Conservation (phyloP, 2,888 invertebrate genomes). For the Mesorhabditis spiculigera region DNA sequence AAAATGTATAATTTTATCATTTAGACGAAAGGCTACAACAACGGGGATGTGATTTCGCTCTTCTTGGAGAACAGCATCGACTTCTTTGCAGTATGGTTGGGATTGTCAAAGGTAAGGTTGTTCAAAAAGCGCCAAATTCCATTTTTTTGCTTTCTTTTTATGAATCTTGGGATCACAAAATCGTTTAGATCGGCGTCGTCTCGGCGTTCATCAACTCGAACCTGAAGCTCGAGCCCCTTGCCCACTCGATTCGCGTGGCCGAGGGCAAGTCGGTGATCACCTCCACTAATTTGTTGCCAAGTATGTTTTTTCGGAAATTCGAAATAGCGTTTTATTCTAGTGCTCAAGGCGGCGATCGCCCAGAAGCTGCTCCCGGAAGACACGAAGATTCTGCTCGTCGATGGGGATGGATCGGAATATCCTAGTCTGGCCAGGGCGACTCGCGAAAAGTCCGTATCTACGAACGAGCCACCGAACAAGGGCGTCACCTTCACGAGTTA, state of each 20-base stretch:
- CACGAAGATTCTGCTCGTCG: conserved; percentile 18
- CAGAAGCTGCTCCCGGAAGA: conserved; percentile 31
- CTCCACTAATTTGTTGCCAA: conserved; percentile 36
- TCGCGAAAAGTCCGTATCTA: conserved; percentile 13
- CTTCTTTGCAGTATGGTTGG: conserved; percentile 87
- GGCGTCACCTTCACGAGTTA: conserved; percentile 41
- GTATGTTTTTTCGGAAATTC: conserved; percentile 22
- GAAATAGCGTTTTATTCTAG: conserved; percentile 27
- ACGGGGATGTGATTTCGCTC: conserved; percentile 83
- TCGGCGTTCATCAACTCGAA: conserved; percentile 90
- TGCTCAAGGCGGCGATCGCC: conserved; percentile 34
- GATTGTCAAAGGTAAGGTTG: conserved; percentile 72
- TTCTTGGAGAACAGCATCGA: conserved; percentile 88
- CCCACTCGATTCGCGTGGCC: conserved; percentile 81
- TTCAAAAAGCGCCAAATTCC: background rate
- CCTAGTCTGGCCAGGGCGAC: conserved; percentile 21
- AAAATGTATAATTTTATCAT: conserved; percentile 10
- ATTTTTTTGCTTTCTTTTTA: background rate
- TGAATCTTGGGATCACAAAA: background rate
- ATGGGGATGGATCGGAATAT: conserved; percentile 11
- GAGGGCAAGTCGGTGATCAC: conserved; percentile 78
- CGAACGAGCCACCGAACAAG: conserved; percentile 22
- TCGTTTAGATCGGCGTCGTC: conserved; percentile 58
- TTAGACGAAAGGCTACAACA: conserved; percentile 39
- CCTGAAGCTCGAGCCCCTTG: conserved; percentile 75